Percentiles rank a stretch among this genome's conserved stretches.
These are phyloP conservation scores for Apogon hyalosoma DNA, from an alignment of 2,797 vertebrate genomes.

Conservation along the genomic window DNA sequence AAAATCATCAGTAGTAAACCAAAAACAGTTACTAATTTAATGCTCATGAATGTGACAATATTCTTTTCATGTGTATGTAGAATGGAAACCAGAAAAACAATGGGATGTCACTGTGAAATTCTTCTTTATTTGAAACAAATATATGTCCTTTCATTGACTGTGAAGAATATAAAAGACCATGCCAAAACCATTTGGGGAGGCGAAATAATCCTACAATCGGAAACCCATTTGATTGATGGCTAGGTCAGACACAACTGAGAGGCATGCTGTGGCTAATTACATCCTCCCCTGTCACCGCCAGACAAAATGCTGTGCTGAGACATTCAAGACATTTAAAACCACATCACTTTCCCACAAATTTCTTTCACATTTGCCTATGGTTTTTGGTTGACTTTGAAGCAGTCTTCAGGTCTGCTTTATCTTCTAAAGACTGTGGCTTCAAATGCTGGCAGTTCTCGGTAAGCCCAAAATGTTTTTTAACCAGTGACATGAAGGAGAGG, in stretches of 20 bases:
- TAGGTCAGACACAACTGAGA: conserved; percentile 73
- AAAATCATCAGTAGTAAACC: background rate
- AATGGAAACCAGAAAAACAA: conserved; percentile 18
- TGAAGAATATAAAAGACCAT: conserved; percentile 49
- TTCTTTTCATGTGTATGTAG: background rate
- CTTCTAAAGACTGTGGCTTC: conserved; percentile 47
- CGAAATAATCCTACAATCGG: conserved; percentile 72
- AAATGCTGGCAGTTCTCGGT: conserved; percentile 55
- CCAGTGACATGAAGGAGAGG: conserved; percentile 48
- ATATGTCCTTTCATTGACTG: conserved; percentile 44
- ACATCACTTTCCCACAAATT: conserved; percentile 72
- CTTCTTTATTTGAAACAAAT: conserved; percentile 38
- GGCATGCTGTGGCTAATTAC: conserved; percentile 80
- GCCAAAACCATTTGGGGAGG: conserved; percentile 50
- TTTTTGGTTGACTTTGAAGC: conserved; percentile 72
- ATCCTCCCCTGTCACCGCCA: conserved; percentile 75
- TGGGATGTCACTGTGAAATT: conserved; percentile 28
- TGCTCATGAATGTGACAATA: no score
- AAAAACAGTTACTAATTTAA: background rate
- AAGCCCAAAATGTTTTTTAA: conserved; percentile 61
- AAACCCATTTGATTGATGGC: conserved; percentile 78
- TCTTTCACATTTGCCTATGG: conserved; percentile 73
- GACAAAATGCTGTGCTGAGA: conserved; percentile 75
- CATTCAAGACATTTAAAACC: conserved; percentile 72
- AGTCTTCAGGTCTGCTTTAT: conserved; percentile 69